Percentiles rank a stretch among this genome's conserved stretches.
Evolutionary conservation across 1,140 invertebrate species (phyloP).

Genomic region (Sarcophaga bullata): DNA sequence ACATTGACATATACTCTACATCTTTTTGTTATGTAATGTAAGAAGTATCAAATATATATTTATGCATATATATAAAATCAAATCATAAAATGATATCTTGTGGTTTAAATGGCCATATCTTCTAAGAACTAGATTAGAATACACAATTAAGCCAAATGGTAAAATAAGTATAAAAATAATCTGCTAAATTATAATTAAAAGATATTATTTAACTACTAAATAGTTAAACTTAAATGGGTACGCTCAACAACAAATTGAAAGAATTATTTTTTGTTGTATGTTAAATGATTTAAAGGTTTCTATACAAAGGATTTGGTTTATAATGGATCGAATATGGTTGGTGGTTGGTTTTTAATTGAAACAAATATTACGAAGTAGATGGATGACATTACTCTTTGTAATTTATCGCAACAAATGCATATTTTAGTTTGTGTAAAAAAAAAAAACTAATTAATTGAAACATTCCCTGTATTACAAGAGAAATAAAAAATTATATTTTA

Average conservation of each 20-base stretch:
- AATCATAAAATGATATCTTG: too few relatives aligned
- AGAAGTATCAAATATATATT: neutral
- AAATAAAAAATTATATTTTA: neutral
- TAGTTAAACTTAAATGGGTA: neutral
- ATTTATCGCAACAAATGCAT: constrained; percentile 31
- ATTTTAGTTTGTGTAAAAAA: neutral
- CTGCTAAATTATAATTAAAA: neutral
- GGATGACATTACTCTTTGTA: neutral
- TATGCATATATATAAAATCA: neutral
- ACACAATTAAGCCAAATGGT: constrained; percentile 9
- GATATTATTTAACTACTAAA: neutral
- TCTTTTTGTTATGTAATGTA: neutral
- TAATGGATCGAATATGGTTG: neutral
- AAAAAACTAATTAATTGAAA: constrained; percentile 4
- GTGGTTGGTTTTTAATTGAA: too few relatives aligned
- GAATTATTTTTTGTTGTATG: neutral
- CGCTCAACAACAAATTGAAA: neutral
- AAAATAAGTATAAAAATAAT: neutral
- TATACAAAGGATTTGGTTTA: constrained; percentile 2
- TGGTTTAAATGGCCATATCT: constrained; percentile 24
- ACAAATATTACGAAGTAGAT: neutral
- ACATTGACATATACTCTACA: neutral
- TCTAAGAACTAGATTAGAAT: constrained; percentile 30
- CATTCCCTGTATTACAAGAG: constrained; percentile 27
- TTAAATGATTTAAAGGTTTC: neutral